Evolutionary conservation across 2,888 invertebrate species (phyloP).

Genomic region (Dryocosmus kuriphilus): DNA sequence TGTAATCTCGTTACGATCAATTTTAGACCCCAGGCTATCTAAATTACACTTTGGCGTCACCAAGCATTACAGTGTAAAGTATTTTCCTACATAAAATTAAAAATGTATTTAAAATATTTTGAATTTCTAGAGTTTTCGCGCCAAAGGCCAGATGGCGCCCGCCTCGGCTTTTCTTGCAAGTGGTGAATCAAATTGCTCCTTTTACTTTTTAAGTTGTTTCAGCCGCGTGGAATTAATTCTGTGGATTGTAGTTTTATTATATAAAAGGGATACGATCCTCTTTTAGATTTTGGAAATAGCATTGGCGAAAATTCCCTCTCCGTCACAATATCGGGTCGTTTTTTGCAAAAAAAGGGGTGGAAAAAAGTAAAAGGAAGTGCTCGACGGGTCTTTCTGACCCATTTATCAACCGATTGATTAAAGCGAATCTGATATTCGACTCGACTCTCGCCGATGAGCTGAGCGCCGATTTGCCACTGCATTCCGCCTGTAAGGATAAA

Average conservation of each 20-base stretch:
- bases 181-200: background rate
- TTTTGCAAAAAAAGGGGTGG: constrained; percentile 27
- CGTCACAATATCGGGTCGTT: constrained; percentile 11
- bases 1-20: constrained; percentile 9
- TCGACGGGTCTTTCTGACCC: constrained; percentile 61
- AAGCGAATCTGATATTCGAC: constrained; percentile 38
- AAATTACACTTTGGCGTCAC: background rate
- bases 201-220: background rate
- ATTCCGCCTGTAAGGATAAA: constrained; percentile 27
- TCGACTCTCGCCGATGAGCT: constrained; percentile 29
- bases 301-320: background rate
- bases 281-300: constrained; percentile 16
- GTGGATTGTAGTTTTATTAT: background rate
- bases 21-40: background rate
- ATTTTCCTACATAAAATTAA: background rate
- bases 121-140: background rate
- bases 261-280: background rate
- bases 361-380: constrained; percentile 33
- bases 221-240: background rate
- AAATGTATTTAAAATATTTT: background rate
- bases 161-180: background rate
- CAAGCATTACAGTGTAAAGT: background rate
- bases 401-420: constrained; percentile 63
- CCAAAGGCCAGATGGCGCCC: background rate
- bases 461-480: constrained; percentile 8